Evolutionary conservation across 2,888 invertebrate species (phyloP), one percentile per base, ranked within the genome.

Genomic region (Nematopogon swammerdamellus): DNA sequence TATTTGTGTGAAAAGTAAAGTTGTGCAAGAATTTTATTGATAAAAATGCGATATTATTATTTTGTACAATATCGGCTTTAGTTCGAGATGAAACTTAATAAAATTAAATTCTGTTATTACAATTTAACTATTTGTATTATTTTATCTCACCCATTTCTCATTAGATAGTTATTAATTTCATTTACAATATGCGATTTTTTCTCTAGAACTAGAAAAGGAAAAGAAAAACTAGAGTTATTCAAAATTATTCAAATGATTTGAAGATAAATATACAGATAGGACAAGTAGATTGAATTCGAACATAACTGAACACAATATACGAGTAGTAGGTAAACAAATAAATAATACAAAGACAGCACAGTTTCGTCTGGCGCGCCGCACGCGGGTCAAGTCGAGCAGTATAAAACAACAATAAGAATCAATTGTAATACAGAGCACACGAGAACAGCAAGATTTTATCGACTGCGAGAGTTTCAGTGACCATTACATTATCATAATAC

Each of bases 51-150:
- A 72, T 73, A 75, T 70, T 70, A 70, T 74, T 65, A 72, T 75
- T 76, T 77, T 79, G 77, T 79, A 79, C 75, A 76, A 75, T 75
- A 75, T 75, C 72, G 70, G 75, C 77, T 75, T 72, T 65, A 75
- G 72, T 73, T 70, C 73, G 63, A 74, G 62, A 74, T 71, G 73
- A 65, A 76, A 70, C 70, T 74, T 74, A 77, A 79, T 79, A 70
- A 70, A 77, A 77, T 77, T 77, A 79, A 79, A 76, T 75, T 79
- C 79, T 79, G 79, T 79, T 79, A 79, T 77, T 72, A 72, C 75
- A 77, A 57, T 25, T 25, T 25, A 53, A 50, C 54, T 59, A 58
- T 54, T 67, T 64, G 65, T 67, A 62, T 68, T 66, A 63, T 59
- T 56, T 56, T n/a, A 48, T 14, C 46, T 36, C 16, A 43, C 44